Evolutionary conservation across 2,888 invertebrate species (phyloP).

Genomic region (Drosophila mercatorum): DNA sequence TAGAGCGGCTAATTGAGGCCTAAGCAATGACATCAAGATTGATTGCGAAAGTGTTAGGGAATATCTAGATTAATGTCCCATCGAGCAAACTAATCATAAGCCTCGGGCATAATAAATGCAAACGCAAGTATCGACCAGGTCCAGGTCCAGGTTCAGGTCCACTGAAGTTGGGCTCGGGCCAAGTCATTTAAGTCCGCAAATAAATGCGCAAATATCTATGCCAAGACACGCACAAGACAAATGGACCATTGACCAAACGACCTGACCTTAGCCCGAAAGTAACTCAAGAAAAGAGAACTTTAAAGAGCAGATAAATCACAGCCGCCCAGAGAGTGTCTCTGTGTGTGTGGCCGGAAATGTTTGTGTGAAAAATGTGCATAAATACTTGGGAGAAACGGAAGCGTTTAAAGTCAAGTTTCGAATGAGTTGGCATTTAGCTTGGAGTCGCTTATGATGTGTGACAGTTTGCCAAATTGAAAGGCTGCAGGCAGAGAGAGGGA

Average conservation of each 20-base stretch:
- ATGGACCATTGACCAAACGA: constrained; percentile 43
- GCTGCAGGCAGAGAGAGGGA: constrained; percentile 7
- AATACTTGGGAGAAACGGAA: constrained; percentile 25
- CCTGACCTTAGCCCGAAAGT: constrained; percentile 28
- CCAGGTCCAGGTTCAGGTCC: neutral
- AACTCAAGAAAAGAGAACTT: constrained; percentile 14
- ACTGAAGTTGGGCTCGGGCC: neutral
- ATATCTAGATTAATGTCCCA: neutral
- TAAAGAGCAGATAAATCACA: constrained; percentile 56
- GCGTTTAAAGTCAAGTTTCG: constrained; percentile 24
- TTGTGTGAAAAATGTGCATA: constrained; percentile 36
- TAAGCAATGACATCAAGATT: constrained; percentile 18
- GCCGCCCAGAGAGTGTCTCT: neutral
- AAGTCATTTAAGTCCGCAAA: constrained; percentile 13
- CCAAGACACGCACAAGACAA: constrained; percentile 51
- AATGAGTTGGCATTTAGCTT: constrained; percentile 23
- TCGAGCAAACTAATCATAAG: neutral
- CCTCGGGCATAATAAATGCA: neutral
- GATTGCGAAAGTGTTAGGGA: constrained; percentile 20
- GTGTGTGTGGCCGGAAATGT: neutral
- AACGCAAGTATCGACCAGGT: neutral
- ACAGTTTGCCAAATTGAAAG: constrained; percentile 62
- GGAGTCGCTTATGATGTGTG: constrained; percentile 26
- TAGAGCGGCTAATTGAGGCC: constrained; percentile 36
- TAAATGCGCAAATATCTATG: constrained; percentile 52